Conservation (phyloP, 2,113 vertebrate species). For the Petaurus breviceps region DNA sequence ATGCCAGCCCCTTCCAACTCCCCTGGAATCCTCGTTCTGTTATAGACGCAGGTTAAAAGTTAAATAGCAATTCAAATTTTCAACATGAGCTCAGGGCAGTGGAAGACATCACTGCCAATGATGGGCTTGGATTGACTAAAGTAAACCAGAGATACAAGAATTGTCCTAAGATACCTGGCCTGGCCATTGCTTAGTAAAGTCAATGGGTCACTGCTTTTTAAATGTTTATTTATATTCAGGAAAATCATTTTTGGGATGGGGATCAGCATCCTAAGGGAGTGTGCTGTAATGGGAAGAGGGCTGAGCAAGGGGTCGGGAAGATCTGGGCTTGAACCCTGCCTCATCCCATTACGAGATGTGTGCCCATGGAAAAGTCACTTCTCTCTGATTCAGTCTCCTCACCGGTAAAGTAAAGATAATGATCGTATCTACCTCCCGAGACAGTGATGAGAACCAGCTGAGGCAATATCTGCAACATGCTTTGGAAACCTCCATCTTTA, state of each 20-base stretch:
- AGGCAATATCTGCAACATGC: not conserved
- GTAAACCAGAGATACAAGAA: not conserved
- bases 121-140: not conserved
- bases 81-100: no score
- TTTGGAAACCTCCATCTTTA: not conserved
- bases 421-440: not conserved
- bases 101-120: no score
- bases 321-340: not conserved
- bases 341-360: no score
- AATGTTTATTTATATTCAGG: not conserved
- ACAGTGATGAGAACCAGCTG: not conserved
- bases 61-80: not conserved
- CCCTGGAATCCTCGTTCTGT: not conserved
- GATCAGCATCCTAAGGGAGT: not conserved
- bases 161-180: not conserved
- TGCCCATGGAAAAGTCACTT: not conserved
- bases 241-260: not conserved
- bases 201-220: not conserved
- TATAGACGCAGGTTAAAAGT: not conserved
- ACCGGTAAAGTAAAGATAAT: not conserved
- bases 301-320: not conserved
- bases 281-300: not conserved
- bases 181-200: not conserved
- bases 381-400: not conserved
- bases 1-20: not conserved